Evolutionary conservation across 2,888 invertebrate species (phyloP).

Genomic region (Operophtera brumata): DNA sequence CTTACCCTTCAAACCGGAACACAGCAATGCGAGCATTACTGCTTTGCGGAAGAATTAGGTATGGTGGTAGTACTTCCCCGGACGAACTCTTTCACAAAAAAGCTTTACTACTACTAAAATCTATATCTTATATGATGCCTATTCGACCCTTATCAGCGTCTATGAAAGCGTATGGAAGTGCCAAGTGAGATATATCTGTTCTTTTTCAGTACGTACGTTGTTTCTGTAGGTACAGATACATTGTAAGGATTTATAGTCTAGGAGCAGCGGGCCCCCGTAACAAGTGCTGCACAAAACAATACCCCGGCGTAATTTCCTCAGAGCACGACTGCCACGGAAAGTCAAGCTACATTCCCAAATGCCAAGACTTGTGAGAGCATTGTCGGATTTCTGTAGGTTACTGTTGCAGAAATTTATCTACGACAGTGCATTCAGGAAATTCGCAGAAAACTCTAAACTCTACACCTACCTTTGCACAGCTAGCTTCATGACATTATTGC

Average conservation of each 20-base stretch:
- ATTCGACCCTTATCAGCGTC: no score
- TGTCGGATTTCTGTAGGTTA: constrained; percentile 10
- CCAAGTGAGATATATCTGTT: neutral
- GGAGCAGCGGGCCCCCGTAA: constrained; percentile 32
- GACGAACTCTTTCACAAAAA: no score
- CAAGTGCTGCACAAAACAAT: constrained; percentile 60
- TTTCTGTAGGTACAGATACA: neutral
- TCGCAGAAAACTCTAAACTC: no score
- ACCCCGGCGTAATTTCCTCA: constrained; percentile 54
- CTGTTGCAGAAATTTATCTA: constrained; percentile 4
- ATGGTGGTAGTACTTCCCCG: no score
- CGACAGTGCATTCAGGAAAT: neutral
- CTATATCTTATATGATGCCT: no score
- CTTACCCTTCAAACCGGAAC: no score
- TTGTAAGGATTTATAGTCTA: constrained; percentile 15
- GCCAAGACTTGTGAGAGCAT: constrained; percentile 17
- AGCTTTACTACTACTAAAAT: no score
- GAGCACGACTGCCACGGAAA: constrained; percentile 30
- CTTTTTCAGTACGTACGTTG: neutral
- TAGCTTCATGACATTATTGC: no score
- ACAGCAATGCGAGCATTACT: no score
- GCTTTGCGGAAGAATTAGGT: no score
- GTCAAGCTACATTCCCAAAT: constrained; percentile 16
- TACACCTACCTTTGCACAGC: no score
- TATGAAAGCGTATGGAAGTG: constrained; percentile 4